Base-by-base conservation (phyloP, 2,888 invertebrate genomes). In the Apotomis betuletana region DNA sequence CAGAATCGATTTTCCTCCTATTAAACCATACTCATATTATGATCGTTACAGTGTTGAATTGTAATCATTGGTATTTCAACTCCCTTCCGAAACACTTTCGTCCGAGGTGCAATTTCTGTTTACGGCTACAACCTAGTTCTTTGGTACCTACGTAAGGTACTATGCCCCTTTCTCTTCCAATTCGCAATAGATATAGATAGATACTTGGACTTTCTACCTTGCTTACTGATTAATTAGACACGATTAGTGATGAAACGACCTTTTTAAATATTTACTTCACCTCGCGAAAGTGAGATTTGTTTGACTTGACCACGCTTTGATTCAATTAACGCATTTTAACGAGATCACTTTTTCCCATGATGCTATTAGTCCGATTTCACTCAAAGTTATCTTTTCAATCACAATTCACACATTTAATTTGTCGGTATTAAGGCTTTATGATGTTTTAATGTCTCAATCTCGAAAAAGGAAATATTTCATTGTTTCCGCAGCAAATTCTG, bases 151-250 rank as follows among this genome's bases (percentile, higher is more conserved):
- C 84, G 82, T 84, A 78, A 81, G 81, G 84, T 85, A 81, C 82
- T 81, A 80, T 79, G 83, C 85, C 84, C 90, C 91, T 91, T 91
- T 91, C 91, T 91, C 90, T 89, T 87, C 81, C 80, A 83, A 82
- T 84, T 84, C 75, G 81, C 82, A 82, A 78, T 77, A 83, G 78
- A 67, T 69, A 81, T 82, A 84, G 82, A 84, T 85, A 80, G 80
- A 80, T 80, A 81, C 82, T 85, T 87, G 85, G 77, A 86, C 92
- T 92, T 92, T 92, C 92, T 91, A 90, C 83, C 82, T 80, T 88
- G 87, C 90, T 89, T 87, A 88, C 87, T 87, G 91, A 91, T 92
- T 91, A 92, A 92, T 92, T 91, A 90, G 87, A 84, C 85, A 86
- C 89, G 91, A 91, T 91, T 89, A 85, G 80, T 85, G 85, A 85